Conservation (phyloP, 2,888 invertebrate species). For the Rhimphoctona megacephalus region DNA sequence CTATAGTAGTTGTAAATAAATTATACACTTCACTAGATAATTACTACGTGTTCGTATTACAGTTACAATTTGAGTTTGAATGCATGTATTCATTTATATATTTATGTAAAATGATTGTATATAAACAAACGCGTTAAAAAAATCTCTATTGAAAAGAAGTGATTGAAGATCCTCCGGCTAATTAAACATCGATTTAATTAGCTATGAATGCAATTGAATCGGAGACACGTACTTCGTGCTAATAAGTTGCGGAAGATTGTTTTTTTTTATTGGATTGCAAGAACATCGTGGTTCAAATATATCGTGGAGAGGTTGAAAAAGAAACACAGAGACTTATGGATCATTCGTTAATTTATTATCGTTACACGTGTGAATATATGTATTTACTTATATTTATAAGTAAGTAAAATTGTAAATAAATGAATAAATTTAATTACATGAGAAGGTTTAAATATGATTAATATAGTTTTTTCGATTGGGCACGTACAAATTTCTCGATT, state of each 20-base stretch:
- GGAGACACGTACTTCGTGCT: too few species aligned
- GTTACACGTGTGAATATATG: constrained; percentile 36
- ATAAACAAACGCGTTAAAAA: background rate
- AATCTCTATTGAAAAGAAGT: constrained; percentile 17
- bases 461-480: background rate
- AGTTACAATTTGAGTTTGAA: background rate
- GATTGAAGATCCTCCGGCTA: constrained; percentile 17
- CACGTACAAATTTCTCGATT: background rate
- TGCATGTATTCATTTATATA: background rate
- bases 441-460: constrained; percentile 11
- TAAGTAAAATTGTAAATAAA: constrained; percentile 41
- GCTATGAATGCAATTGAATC: too few species aligned
- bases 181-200: constrained; percentile 11
- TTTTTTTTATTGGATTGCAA: background rate
- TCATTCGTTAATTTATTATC: constrained; percentile 66
- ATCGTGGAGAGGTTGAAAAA: constrained; percentile 8
- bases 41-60: constrained; percentile 14
- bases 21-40: constrained; percentile 36
- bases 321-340: constrained; percentile 18
- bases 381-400: constrained; percentile 41
- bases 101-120: background rate
- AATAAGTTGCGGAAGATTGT: background rate
- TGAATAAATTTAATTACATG: constrained; percentile 20
- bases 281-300: constrained; percentile 5
- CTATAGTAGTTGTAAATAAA: constrained; percentile 40